Percentiles rank a stretch among this genome's conserved stretches.
phyloP scores from a whole-genome alignment of 2,888 invertebrate genomes.

The Drosophila putrida region DNA sequence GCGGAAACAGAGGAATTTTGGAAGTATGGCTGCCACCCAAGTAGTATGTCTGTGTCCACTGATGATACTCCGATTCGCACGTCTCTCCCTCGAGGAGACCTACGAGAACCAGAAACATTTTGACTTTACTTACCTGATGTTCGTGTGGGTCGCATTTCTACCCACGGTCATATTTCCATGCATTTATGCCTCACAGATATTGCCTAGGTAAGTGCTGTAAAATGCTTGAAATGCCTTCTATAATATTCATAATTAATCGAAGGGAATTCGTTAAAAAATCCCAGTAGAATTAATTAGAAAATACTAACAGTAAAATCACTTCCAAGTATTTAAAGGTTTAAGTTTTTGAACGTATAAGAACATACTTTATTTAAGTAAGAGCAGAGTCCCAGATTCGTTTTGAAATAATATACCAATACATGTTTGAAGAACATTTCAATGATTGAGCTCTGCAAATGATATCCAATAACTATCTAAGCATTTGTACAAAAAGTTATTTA shows the following conservation, averaged over 20 bases:
- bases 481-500: too few species aligned
- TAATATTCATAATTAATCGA: not conserved
- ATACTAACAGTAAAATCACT: not conserved
- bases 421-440: too few species aligned
- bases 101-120: constrained; percentile 89
- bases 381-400: too few species aligned
- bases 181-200: constrained; percentile 88
- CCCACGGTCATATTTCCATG: constrained; percentile 89
- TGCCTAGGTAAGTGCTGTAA: constrained; percentile 87
- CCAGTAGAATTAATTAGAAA: not conserved
- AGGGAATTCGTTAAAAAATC: too few species aligned
- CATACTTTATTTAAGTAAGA: too few species aligned
- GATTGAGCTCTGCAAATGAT: too few species aligned
- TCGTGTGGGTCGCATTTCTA: constrained; percentile 90
- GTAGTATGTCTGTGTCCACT: constrained; percentile 89
- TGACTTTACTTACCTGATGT: constrained; percentile 89
- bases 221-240: not conserved
- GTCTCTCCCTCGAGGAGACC: constrained; percentile 89
- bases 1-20: constrained; percentile 89
- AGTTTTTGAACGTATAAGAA: too few species aligned
- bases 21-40: constrained; percentile 89
- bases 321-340: too few species aligned
- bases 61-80: constrained; percentile 88
- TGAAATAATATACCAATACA: too few species aligned
- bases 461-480: too few species aligned